Evolutionary conservation across 2,113 vertebrate genomes (phyloP).

Genomic region (Puffinus mauretanicus): DNA sequence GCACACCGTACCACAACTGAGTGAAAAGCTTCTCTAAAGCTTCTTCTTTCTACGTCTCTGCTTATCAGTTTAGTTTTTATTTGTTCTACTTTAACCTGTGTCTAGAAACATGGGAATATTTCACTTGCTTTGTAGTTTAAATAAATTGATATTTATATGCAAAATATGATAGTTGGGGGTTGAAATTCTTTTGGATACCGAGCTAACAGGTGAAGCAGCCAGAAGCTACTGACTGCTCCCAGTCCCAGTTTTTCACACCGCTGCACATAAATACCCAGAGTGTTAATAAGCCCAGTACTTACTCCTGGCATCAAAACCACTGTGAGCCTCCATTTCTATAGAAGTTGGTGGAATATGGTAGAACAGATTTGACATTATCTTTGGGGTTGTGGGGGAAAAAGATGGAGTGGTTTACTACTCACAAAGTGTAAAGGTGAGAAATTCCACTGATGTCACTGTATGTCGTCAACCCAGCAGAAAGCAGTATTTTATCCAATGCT

Average conservation of each 20-base stretch:
- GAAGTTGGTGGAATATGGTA: background rate
- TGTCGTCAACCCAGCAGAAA: background rate
- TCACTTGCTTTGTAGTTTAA: background rate
- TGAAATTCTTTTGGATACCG: background rate
- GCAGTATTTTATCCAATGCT: background rate
- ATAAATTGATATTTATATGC: background rate
- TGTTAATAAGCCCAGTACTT: background rate
- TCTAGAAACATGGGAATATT: background rate
- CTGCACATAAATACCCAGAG: background rate
- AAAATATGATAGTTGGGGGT: background rate
- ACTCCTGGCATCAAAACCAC: background rate
- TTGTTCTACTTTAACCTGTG: background rate
- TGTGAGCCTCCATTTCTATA: background rate
- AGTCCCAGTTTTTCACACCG: background rate
- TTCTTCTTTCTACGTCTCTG: background rate
- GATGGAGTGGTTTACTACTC: accelerated
- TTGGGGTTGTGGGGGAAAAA: background rate
- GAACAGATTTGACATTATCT: background rate
- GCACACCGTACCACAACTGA: background rate
- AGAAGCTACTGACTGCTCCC: background rate
- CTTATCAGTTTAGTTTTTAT: background rate
- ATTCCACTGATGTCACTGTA: background rate
- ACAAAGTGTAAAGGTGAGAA: background rate
- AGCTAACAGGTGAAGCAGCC: constrained; percentile 20
- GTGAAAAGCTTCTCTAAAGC: background rate